A percentile compares a stretch with the other conserved stretches of the same genome.
Conservation (phyloP, 2,888 invertebrate genomes). For the Drosophila affinis region DNA sequence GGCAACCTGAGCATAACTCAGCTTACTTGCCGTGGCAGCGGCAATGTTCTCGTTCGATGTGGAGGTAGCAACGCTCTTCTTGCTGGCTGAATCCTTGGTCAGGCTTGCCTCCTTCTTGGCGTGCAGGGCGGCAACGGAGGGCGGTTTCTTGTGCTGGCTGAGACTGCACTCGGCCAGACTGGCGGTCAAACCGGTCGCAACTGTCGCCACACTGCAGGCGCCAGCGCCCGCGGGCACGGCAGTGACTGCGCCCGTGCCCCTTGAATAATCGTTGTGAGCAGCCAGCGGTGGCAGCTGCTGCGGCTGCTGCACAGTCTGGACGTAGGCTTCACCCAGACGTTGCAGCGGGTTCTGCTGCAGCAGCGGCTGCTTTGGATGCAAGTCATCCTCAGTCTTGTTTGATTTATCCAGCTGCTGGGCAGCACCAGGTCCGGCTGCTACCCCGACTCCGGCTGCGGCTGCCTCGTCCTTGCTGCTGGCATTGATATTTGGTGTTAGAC, state of each 20-base stretch:
- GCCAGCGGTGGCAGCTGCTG: slow-evolving; percentile 46
- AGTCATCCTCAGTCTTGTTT: slow-evolving; percentile 86
- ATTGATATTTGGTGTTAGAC: slow-evolving; percentile 83
- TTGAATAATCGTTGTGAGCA: slow-evolving; percentile 48
- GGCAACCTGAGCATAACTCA: slow-evolving; percentile 88
- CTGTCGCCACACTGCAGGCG: slow-evolving; percentile 57
- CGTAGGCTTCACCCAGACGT: slow-evolving; percentile 53
- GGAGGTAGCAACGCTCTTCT: slow-evolving; percentile 80
- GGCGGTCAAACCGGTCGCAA: slow-evolving; percentile 85
- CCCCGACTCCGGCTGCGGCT: slow-evolving; percentile 48
- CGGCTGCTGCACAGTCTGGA: slow-evolving; percentile 46
- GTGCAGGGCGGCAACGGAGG: slow-evolving; percentile 69
- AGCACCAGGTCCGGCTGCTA: slow-evolving; percentile 44
- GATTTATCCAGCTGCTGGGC: slow-evolving; percentile 88
- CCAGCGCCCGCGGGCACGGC: slow-evolving; percentile 62
- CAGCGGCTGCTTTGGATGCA: slow-evolving; percentile 69
- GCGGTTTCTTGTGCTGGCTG: slow-evolving; percentile 76
- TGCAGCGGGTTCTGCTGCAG: slow-evolving; percentile 48
- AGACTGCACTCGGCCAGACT: slow-evolving; percentile 80
- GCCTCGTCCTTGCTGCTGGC: slow-evolving; percentile 67
- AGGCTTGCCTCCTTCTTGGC: slow-evolving; percentile 69
- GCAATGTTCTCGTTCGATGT: slow-evolving; percentile 79
- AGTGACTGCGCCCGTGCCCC: slow-evolving; percentile 16
- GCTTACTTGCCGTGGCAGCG: slow-evolving; percentile 74
- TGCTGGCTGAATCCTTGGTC: slow-evolving; percentile 78